phyloP scores from a whole-genome alignment of 2,888 invertebrate genomes.

The Drosophila robusta region DNA sequence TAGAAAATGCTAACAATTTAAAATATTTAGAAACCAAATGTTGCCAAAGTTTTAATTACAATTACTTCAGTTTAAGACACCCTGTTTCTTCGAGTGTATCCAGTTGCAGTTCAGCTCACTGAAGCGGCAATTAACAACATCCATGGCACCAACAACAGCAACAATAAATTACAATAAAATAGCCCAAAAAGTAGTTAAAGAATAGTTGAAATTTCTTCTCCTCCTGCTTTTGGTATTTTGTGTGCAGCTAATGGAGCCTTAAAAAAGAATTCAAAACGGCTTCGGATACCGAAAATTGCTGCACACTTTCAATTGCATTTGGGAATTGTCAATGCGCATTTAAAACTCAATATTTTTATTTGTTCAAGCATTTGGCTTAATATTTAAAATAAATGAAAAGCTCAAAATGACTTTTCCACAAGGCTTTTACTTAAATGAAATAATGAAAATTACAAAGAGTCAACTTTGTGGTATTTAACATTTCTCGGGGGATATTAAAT shows the following conservation, averaged over 20 bases:
- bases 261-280: conserved; percentile 22
- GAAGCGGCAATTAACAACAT: conserved; percentile 59
- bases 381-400: neutral
- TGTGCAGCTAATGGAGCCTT: conserved; percentile 29
- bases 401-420: neutral
- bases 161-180: conserved; percentile 9
- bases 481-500: too few relatives aligned
- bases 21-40: too few relatives aligned
- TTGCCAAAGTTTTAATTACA: too few relatives aligned
- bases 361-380: neutral
- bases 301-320: conserved; percentile 10
- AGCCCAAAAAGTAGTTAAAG: neutral
- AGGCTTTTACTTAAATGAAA: neutral
- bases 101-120: conserved; percentile 40
- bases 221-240: conserved; percentile 1
- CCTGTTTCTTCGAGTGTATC: neutral
- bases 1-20: too few relatives aligned
- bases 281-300: conserved; percentile 24
- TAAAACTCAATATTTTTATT: neutral
- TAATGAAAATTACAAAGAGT: neutral
- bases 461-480: too few relatives aligned
- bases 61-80: too few relatives aligned
- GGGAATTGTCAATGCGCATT: conserved; percentile 7
- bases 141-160: neutral
- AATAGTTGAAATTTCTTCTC: neutral